Evolutionary conservation across 2,113 vertebrate species (phyloP).

Genomic region (Pelecanus crispus): DNA sequence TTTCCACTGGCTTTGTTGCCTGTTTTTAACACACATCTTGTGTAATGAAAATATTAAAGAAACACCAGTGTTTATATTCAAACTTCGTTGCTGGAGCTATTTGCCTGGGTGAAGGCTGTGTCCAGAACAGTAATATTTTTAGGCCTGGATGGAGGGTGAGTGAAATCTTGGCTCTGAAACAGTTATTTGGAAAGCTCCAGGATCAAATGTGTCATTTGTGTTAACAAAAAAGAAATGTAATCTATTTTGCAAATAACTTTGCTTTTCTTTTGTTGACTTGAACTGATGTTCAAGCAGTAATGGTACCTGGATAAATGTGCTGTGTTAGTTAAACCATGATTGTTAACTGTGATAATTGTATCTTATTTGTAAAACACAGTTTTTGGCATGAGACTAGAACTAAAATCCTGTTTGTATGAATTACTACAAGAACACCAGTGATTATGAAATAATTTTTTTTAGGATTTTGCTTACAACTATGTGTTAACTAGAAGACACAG

Average conservation of each 20-base stretch:
- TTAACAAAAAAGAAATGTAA: not conserved
- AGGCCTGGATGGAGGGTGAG: not conserved
- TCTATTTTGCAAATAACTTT: not conserved
- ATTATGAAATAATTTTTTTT: not conserved
- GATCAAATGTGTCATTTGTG: not conserved
- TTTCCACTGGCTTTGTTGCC: not conserved
- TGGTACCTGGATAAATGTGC: not conserved
- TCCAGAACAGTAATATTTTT: not conserved
- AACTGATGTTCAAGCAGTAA: not conserved
- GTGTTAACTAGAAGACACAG: not conserved
- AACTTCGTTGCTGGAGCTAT: not conserved
- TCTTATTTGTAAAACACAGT: not conserved
- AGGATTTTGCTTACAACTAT: not conserved
- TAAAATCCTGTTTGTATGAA: not conserved
- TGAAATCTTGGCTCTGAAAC: not conserved
- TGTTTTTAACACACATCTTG: not conserved
- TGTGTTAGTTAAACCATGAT: not conserved
- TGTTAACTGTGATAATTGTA: not conserved
- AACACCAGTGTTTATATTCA: not conserved
- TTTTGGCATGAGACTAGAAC: not conserved
- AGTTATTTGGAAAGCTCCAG: not conserved
- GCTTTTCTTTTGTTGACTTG: not conserved
- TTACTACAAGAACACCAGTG: not conserved
- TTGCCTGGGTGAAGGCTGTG: not conserved
- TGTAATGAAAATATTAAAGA: not conserved